Percentiles rank a stretch among this genome's conserved stretches.
Conservation (phyloP, 2,113 vertebrate species). For the Taxidea taxus region DNA sequence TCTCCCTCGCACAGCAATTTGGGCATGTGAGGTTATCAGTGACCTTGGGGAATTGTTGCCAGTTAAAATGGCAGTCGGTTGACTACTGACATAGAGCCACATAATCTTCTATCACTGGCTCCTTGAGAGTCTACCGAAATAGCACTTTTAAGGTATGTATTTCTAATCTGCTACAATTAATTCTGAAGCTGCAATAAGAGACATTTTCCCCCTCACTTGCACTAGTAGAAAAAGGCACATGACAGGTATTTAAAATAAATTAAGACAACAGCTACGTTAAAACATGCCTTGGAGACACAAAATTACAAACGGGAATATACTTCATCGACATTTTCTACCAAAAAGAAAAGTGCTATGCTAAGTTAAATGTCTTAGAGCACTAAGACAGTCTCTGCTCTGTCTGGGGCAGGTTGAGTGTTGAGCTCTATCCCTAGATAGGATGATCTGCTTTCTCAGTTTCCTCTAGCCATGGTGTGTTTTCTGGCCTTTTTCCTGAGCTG, state of each 20-base stretch:
- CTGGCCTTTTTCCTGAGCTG: not conserved
- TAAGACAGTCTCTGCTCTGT: not conserved
- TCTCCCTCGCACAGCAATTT: not conserved
- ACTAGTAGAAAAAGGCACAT: not conserved
- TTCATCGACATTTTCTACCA: not conserved
- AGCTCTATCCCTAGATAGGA: not conserved
- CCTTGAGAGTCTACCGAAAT: not conserved
- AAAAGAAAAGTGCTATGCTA: not conserved
- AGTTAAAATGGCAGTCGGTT: not conserved
- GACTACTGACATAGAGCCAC: not conserved
- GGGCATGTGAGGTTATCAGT: not conserved
- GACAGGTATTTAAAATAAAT: not conserved
- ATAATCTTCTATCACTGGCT: not conserved
- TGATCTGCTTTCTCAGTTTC: not conserved
- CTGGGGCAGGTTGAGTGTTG: not conserved
- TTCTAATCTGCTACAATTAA: not conserved
- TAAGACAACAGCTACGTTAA: conserved; percentile 21
- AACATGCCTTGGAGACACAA: not conserved
- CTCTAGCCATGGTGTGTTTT: not conserved
- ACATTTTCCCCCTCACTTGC: not conserved
- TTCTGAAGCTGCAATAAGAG: not conserved
- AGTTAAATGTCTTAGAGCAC: not conserved
- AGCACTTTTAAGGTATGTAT: not conserved
- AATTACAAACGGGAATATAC: not conserved
- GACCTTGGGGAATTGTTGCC: not conserved